These are phyloP conservation scores for Pelvicachromis taeniatus DNA, from an alignment of 2,113 vertebrate genomes.

Conservation along the genomic window DNA sequence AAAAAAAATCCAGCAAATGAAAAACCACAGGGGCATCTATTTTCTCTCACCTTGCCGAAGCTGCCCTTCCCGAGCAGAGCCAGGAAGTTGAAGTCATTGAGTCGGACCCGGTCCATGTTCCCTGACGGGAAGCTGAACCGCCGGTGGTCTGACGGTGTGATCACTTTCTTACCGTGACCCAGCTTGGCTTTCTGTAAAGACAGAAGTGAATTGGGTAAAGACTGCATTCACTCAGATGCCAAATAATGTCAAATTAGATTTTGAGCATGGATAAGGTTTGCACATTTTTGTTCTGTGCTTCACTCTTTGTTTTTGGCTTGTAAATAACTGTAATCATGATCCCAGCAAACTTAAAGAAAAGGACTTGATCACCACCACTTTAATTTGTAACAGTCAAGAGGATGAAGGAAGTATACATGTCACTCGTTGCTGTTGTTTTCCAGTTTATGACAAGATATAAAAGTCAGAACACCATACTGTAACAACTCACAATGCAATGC, in stretches of 20 bases:
- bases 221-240: neutral
- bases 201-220: neutral
- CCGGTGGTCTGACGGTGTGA: constrained; percentile 85
- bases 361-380: neutral
- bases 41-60: constrained; percentile 88
- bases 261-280: neutral
- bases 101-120: constrained; percentile 87
- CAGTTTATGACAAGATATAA: neutral
- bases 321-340: neutral
- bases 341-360: neutral
- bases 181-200: constrained; percentile 89
- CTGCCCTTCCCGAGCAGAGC: constrained; percentile 96
- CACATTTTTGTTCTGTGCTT: neutral
- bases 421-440: neutral
- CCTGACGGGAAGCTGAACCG: constrained; percentile 82
- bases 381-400: neutral
- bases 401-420: neutral
- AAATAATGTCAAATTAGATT: neutral
- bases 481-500: neutral
- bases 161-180: constrained; percentile 91
- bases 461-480: neutral
- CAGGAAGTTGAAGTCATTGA: constrained; percentile 94
- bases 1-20: neutral
- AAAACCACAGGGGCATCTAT: neutral
- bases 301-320: neutral